These are phyloP conservation scores for Ictalurus punctatus DNA, from an alignment of 2,113 vertebrate species.

Conservation along the genomic window DNA sequence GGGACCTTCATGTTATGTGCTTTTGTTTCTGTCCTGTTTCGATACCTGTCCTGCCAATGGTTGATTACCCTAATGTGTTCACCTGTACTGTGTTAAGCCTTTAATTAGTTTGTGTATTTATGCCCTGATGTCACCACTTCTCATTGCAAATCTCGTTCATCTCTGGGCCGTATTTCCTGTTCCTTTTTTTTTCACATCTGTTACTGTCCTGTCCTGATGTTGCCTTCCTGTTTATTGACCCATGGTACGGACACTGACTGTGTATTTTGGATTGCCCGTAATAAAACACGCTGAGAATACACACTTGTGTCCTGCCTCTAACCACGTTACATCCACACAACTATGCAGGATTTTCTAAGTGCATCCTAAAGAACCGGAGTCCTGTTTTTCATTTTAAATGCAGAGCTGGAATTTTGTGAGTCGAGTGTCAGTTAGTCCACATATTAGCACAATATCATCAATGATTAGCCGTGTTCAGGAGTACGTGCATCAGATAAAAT, in stretches of 20 bases:
- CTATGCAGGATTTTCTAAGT: neutral
- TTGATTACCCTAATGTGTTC: neutral
- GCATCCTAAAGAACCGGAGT: neutral
- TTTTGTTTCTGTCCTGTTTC: neutral
- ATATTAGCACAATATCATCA: neutral
- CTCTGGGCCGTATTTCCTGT: neutral
- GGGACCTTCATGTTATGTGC: neutral
- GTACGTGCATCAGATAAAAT: neutral
- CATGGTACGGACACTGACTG: neutral
- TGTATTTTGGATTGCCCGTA: neutral
- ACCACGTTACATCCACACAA: neutral
- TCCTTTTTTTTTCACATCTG: neutral
- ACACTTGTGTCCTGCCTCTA: neutral
- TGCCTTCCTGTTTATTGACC: neutral
- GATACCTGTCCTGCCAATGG: neutral
- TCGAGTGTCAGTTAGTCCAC: neutral
- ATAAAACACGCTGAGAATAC: neutral
- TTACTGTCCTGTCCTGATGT: neutral
- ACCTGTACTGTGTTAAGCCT: neutral
- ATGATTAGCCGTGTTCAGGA: neutral
- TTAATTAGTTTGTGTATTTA: neutral
- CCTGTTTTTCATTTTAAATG: neutral
- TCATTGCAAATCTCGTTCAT: neutral
- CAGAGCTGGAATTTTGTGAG: neutral
- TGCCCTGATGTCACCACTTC: neutral